Base-by-base conservation (phyloP, 2,797 vertebrate genomes). In the Acrossocheilus fasciatus region DNA sequence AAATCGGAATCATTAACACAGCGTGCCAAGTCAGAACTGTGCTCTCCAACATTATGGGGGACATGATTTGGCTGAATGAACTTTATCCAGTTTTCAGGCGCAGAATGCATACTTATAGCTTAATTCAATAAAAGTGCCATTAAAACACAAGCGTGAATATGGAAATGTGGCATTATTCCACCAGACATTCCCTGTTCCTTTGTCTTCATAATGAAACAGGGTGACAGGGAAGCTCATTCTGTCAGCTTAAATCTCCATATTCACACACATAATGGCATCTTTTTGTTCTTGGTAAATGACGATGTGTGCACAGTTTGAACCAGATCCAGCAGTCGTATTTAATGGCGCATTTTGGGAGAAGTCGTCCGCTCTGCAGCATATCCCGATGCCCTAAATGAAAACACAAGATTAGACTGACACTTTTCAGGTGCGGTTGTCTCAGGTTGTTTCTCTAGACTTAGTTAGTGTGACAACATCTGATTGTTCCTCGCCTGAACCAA, bases 1-100 rank as follows among this genome's bases (percentile, higher is more conserved):
- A 95, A 96, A 96, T 97, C 96, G 96, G 94, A 36, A 83, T 89
- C 86, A 92, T 88, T 92, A 94, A 94, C 94, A 90, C 87, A 26
- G 92, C 91, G 88, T 93, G 94, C 95, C 92, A 93, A 92, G 88
- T 82, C 62, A 84, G 47, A 64, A 17, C 82, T 87, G 89, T 91
- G 81, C 30, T 59, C 72, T 78, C 76, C 39, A 66, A 83, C 80
- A 62, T 87, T 89, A 87, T 76, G 70, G 41, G 41, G 75, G 64
- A 86, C 59, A 80, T 54, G 83, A 87, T 77, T 77, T 79, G 83
- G 83, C 84, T 79, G 83, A 87, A 83, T 86, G 88, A 85, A 81
- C 75, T 87, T 87, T 84, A 79, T 81, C 52, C 45, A 86, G 59
- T 70, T 85, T 83, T 69, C 26, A 36, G 82, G 75, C 66, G 41